Evolutionary conservation across 2,888 invertebrate species (phyloP), one percentile per base, ranked within the genome.

Genomic region (Cheilosia grossa): DNA sequence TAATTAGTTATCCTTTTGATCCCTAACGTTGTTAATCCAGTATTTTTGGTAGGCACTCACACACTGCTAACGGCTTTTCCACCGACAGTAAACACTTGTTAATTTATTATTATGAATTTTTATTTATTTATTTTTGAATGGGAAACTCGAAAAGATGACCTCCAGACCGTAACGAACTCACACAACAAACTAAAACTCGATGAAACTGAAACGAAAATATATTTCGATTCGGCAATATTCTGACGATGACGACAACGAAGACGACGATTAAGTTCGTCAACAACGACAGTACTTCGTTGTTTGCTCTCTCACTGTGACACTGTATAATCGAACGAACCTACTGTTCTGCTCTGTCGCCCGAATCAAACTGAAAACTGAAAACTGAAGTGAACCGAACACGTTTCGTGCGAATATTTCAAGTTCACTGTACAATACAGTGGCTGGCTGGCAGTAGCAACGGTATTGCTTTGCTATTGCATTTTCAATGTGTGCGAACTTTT

Each of bases 341-440:
- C 82, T 69, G 47, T 54, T 70, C 74, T 70, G 70, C 74, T 83
- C 74, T 83, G 58, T 75, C 73, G 74, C 69, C 80, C 74, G 79
- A 80, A 75, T 74, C 69, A 83, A 83, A 83, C 83, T 83, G 49
- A 74, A 63, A 83, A 83, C 83, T 83, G 49, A 74, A 63, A 63
- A 19, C 58, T 33, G 75, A 64, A 78, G 53, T 56, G 15, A 59
- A 70, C 69, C 70, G 70, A 70, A 83, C 70, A 70, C 79, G 74
- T 66, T 83, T 24, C 74, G 40, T 74, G 83, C 83, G 74, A 83
- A 80, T 74, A 80, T 69, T 79, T 83, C 79, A 83, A 83, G 82
- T 83, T 79, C 72, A 72, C 63, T 30, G 54, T 54, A 63, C 33
- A 56, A 58, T 30, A 49, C 56, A 33, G 56, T 30, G 54, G 69